phyloP scores from a whole-genome alignment of 1,140 invertebrate species.

The Ips typographus region DNA sequence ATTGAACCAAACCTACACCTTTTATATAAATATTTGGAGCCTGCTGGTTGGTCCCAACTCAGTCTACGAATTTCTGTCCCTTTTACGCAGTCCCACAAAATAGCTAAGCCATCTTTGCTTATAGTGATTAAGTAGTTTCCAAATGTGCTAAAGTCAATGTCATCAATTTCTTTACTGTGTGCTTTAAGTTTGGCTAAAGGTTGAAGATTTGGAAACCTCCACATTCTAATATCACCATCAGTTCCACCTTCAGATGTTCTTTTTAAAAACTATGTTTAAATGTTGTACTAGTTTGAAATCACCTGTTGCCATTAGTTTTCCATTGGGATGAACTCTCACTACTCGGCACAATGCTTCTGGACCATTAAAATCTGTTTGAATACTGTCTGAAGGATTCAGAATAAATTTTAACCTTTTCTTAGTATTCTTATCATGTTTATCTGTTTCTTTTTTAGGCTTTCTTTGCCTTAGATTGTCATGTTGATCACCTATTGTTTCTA shows the following conservation, averaged over 20 bases:
- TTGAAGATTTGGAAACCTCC: conserved; percentile 82
- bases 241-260: conserved; percentile 63
- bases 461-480: conserved; percentile 51
- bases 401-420: conserved; percentile 69
- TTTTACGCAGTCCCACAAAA: conserved; percentile 73
- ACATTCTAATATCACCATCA: conserved; percentile 84
- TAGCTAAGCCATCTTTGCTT: conserved; percentile 81
- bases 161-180: conserved; percentile 85
- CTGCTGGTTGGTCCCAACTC: conserved; percentile 71
- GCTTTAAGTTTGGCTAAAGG: conserved; percentile 68
- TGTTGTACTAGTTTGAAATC: conserved; percentile 5
- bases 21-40: conserved; percentile 80
- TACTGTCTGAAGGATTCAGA: conserved; percentile 71
- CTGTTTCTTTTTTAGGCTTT: conserved; percentile 47
- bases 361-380: conserved; percentile 77
- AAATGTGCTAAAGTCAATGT: conserved; percentile 84
- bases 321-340: conserved; percentile 74
- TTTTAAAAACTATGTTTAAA: not conserved
- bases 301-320: conserved; percentile 81
- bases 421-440: conserved; percentile 56
- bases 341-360: conserved; percentile 83
- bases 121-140: conserved; percentile 78
- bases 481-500: conserved; percentile 53
- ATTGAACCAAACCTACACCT: conserved; percentile 76
- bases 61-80: conserved; percentile 68